Evolutionary conservation across 2,888 invertebrate genomes (phyloP).

Genomic region (Harpagoxenus sublaevis): DNA sequence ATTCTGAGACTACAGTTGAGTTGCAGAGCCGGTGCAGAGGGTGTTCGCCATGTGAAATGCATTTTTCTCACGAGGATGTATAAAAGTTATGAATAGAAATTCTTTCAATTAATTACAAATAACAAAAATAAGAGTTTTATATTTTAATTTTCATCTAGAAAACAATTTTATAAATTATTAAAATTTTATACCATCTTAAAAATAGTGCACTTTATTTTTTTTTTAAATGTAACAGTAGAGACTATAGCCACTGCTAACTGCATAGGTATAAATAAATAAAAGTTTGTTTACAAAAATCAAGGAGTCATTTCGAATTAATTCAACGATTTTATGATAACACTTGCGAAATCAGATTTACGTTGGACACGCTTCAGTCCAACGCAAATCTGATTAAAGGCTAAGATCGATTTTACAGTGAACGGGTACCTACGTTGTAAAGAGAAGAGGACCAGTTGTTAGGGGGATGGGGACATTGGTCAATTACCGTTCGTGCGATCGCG

Average conservation of each 20-base stretch:
- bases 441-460: background rate
- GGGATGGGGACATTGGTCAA: slow-evolving; percentile 32
- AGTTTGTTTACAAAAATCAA: background rate
- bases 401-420: slow-evolving; percentile 5
- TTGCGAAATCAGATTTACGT: background rate
- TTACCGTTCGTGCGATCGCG: slow-evolving; percentile 77
- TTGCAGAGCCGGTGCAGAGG: background rate
- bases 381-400: background rate
- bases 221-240: background rate
- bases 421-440: background rate
- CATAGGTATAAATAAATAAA: background rate
- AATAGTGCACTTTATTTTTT: background rate
- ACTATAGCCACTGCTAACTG: background rate
- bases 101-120: background rate
- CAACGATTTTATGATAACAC: background rate
- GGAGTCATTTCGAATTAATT: background rate
- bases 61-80: background rate
- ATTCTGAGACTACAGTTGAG: background rate
- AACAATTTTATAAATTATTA: background rate
- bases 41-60: background rate
- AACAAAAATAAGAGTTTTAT: background rate
- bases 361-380: background rate
- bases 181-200: background rate
- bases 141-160: background rate
- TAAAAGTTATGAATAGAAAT: background rate